Evolutionary conservation across 2,888 invertebrate genomes (phyloP), one percentile per base, ranked within the genome.

Genomic region (Apamea epomidion): DNA sequence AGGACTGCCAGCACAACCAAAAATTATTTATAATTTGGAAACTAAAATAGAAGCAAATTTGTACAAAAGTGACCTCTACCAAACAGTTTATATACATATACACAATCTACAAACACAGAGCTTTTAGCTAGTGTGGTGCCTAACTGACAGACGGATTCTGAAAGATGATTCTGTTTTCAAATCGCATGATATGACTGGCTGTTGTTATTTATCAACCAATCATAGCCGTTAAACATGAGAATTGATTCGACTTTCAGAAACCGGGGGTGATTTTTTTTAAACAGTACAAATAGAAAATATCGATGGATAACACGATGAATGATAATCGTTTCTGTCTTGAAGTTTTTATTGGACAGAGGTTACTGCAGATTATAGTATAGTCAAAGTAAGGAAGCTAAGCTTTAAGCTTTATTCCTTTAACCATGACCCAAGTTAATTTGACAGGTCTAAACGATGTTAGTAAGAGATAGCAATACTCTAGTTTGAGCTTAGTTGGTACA

Each of bases 31-130:
- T 54, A 81, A 69, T 68, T 69, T 65, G n/a, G 68, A 70, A 86
- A 80, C 60, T 62, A 75, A 76, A 76, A 67, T 45, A 32, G 64
- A 75, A 87, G 86, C 83, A 21, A 80, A 71, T 81, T 86, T 76
- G 76, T 80, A 87, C 77, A 86, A 82, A 77, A 72, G 67, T 81
- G 78, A 82, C 84, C 76, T 79, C 83, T 90, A 90, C 83, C 84
- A 87, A 84, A 90, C 76, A 72, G 51, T 72, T 69, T 74, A 84
- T 85, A 62, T 82, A 82, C 72, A 83, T 70, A 80, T 58, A 83
- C 64, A 82, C 76, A 74, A 72, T 51, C 70, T 76, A 87, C 80
- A 21, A 48, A 82, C 76, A 80, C 82, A 73, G 32, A 71, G 67
- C 67, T 32, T 58, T 72, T 75, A 87, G 67, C 73, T 68, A 60